Percentiles rank a stretch among this genome's conserved stretches.
phyloP scores from a whole-genome alignment of 2,113 vertebrate genomes.

The Poicephalus gulielmi region DNA sequence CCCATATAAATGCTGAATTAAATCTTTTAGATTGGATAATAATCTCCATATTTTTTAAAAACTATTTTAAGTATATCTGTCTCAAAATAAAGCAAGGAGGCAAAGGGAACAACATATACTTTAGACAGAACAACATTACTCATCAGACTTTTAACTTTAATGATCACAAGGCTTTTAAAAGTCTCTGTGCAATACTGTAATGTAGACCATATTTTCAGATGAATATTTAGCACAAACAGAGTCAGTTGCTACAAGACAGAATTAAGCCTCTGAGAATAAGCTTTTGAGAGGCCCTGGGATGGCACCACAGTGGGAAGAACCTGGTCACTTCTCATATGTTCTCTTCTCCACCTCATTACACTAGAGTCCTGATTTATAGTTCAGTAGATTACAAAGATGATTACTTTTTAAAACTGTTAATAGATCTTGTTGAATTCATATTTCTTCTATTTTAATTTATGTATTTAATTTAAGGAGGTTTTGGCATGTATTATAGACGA shows the following conservation, averaged over 20 bases:
- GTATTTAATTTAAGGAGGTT: neutral
- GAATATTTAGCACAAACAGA: slow-evolving; percentile 62
- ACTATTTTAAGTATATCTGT: slow-evolving; percentile 74
- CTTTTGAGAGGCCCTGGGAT: slow-evolving; percentile 16
- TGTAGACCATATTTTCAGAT: slow-evolving; percentile 70
- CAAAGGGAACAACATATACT: slow-evolving; percentile 67
- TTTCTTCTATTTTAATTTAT: neutral
- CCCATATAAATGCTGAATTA: slow-evolving; percentile 72
- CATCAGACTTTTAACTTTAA: slow-evolving; percentile 71
- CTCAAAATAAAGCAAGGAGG: slow-evolving; percentile 71
- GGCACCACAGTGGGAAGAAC: neutral
- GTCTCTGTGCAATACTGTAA: slow-evolving; percentile 69
- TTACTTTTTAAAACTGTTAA: neutral
- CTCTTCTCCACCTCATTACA: neutral
- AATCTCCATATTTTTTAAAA: slow-evolving; percentile 72
- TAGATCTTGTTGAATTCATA: neutral
- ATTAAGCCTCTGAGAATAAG: slow-evolving; percentile 54
- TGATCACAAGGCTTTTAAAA: slow-evolving; percentile 58
- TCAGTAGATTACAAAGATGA: neutral
- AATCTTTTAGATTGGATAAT: slow-evolving; percentile 76
- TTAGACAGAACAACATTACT: slow-evolving; percentile 72
- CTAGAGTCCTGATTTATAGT: neutral
- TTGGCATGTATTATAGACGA: neutral
- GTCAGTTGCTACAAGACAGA: slow-evolving; percentile 60
- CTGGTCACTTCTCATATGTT: neutral